Evolutionary conservation across 2,797 vertebrate species (phyloP), one percentile per base, ranked within the genome.

Genomic region (Gallinago solitaria): DNA sequence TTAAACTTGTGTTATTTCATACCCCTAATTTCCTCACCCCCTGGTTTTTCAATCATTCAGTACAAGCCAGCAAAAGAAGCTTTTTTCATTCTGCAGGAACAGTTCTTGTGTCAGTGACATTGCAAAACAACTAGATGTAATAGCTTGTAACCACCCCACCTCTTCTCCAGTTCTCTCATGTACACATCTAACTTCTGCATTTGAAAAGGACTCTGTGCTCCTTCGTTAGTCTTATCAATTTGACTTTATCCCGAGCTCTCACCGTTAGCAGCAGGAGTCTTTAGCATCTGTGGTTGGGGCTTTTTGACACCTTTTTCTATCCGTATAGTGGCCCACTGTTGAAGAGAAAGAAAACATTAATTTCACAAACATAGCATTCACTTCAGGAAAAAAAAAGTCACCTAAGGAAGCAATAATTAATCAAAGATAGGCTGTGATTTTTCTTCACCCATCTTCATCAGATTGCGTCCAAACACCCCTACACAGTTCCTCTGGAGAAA

Each of bases 321-420:
- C 39, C 99, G 98, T 30, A 98, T 54, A 1, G 99, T 99, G 56
- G 99, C 99, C 99, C 99, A 99, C 99, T 99, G 94, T 97, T 94
- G 32, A 94, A 96, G 79, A 98, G 96, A 75, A 94, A 96, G 50
- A 80, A 93, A 94, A 50, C 11, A 37, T 65, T 57, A 20, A 57
- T 65, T 86, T 88, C 45, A 83, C 10, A 83, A 76, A 90, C 19
- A 37, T 18, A 65, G 32, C 2, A 83, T 23, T 86, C 47, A 50
- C 43, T 82, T 51, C 5, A 71, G 32, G 17, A 10, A 37, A 37
- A 37, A 47, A 32, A 59, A 74, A 83, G 5, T 45, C 39, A 69
- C 47, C 5, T 56, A 21, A 41, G 67, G 67, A 75, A 25, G 4
- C n/a, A 67, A 47, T 13, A 68, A 20, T 54, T 80, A 67, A 33